Evolutionary conservation across 2,797 vertebrate species (phyloP).

Genomic region (Simalia tracyae): DNA sequence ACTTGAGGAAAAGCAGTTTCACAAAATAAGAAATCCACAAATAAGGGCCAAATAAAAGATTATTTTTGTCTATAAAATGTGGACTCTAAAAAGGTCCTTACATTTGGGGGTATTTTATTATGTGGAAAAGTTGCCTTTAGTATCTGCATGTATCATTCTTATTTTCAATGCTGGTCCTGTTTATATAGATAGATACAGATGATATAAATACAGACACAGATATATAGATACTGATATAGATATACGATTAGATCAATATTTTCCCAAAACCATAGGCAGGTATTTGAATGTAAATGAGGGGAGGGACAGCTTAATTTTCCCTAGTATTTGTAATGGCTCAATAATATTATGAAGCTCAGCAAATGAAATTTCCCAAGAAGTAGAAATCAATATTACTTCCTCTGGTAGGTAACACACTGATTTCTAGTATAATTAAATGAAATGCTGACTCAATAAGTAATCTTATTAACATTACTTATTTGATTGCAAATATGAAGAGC

Average conservation of each 20-base stretch:
- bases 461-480: constrained; percentile 18
- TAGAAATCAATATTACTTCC: not conserved
- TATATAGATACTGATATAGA: not conserved
- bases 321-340: not conserved
- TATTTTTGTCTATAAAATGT: not conserved
- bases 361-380: not conserved
- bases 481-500: not conserved
- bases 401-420: constrained; percentile 16
- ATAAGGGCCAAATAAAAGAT: not conserved
- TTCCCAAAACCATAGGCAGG: not conserved
- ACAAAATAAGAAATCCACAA: not conserved
- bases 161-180: not conserved
- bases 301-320: not conserved
- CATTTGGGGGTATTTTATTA: not conserved
- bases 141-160: not conserved
- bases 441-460: not conserved
- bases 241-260: not conserved
- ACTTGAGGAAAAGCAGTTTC: not conserved
- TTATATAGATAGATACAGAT: not conserved
- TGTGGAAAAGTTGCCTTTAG: not conserved
- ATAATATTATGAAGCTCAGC: not conserved
- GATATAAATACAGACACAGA: not conserved
- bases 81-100: not conserved
- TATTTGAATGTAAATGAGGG: not conserved
- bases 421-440: not conserved